Conservation (phyloP, 2,797 vertebrate species). For the Clarias platycephalus region DNA sequence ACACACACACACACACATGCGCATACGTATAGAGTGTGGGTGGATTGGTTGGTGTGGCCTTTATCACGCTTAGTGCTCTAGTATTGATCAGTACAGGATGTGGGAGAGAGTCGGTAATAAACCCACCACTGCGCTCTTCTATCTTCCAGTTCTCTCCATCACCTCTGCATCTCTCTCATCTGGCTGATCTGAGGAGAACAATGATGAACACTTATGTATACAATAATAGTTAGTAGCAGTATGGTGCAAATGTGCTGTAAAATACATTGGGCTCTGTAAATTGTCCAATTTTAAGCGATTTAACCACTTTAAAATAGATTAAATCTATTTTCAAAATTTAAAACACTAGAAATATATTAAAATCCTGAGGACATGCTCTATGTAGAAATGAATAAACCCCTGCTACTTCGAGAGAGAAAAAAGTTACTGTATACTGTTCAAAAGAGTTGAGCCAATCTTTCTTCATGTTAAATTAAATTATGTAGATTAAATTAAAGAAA, state of each 20-base stretch:
- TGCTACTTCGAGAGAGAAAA: too few species aligned
- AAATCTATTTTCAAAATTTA: background rate
- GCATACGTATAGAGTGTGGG: constrained; percentile 41
- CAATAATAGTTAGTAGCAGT: background rate
- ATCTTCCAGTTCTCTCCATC: constrained; percentile 56
- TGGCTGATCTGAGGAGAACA: constrained; percentile 8
- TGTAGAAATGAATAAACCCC: too few species aligned
- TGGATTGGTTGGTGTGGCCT: constrained; percentile 53
- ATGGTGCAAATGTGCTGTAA: background rate
- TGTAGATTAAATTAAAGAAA: too few species aligned
- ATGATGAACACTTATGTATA: background rate
- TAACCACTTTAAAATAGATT: background rate
- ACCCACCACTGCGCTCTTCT: constrained; percentile 64
- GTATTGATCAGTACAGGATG: constrained; percentile 77
- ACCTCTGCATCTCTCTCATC: constrained; percentile 27
- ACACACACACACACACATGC: constrained; percentile 57
- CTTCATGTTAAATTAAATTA: too few species aligned
- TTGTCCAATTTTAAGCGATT: background rate
- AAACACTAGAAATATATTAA: too few species aligned
- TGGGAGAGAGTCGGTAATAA: constrained; percentile 72
- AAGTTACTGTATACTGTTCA: too few species aligned
- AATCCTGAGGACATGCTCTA: too few species aligned
- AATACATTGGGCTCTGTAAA: too few species aligned
- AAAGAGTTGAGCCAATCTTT: too few species aligned
- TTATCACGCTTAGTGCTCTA: constrained; percentile 78